These are phyloP conservation scores for Oxycera nigricornis DNA, from an alignment of 2,888 invertebrate species.

Conservation along the genomic window DNA sequence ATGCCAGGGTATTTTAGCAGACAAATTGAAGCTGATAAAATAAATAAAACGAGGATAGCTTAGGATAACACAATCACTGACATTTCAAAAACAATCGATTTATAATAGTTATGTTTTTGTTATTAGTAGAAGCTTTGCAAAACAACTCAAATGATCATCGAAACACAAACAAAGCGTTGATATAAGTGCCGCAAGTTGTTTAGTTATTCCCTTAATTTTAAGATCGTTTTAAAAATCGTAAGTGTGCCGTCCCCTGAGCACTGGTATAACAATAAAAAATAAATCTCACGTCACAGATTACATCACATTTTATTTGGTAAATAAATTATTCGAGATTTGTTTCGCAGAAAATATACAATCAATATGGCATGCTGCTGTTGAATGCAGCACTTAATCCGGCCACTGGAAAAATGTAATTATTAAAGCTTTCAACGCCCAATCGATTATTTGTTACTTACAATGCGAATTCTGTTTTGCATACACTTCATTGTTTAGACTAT, in stretches of 20 bases:
- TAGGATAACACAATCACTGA: background rate
- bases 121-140: no score
- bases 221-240: no score
- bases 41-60: no score
- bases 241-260: background rate
- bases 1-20: no score
- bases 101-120: no score
- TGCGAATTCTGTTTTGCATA: constrained; percentile 53
- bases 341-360: constrained; percentile 28
- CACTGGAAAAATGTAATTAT: constrained; percentile 51
- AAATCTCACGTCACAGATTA: background rate
- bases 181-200: no score
- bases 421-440: background rate
- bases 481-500: constrained; percentile 55
- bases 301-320: background rate
- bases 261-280: background rate
- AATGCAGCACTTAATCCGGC: constrained; percentile 56
- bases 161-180: no score
- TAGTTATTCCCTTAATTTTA: no score
- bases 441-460: constrained; percentile 50
- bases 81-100: background rate
- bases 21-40: no score
- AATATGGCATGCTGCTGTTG: constrained; percentile 56
- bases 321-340: background rate
- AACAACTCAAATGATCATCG: no score